Conservation (phyloP, 37 sponge, comb jelly and placozoan species). For the Lycopodina hypogea region DNA sequence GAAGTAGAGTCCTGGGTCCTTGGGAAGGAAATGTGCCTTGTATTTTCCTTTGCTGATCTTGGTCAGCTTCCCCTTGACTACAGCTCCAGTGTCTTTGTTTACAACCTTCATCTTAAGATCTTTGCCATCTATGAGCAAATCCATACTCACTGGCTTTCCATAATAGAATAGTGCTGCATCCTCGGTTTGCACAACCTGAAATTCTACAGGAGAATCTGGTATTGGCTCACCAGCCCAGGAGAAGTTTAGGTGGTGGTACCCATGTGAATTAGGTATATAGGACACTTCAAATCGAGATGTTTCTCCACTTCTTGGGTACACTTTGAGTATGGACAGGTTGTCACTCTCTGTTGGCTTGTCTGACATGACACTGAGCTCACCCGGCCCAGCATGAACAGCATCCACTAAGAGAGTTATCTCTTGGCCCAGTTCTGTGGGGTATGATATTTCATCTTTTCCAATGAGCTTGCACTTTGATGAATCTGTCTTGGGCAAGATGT, state of each 20-base stretch:
- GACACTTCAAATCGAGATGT: constrained; percentile 1
- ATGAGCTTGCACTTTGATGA: constrained; percentile 38
- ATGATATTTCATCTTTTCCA: constrained; percentile 20
- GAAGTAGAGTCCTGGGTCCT: constrained; percentile 48
- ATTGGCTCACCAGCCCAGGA: constrained; percentile 42
- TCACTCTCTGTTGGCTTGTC: constrained; percentile 27
- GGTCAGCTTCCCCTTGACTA: constrained; percentile 50
- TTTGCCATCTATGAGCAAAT: constrained; percentile 14
- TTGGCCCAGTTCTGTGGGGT: constrained; percentile 21
- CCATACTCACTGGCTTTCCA: constrained; percentile 50
- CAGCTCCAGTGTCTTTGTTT: constrained; percentile 16
- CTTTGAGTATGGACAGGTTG: constrained; percentile 5
- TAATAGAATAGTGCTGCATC: constrained; percentile 6
- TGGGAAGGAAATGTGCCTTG: constrained; percentile 44
- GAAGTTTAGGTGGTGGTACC: constrained; percentile 42
- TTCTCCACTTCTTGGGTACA: neutral
- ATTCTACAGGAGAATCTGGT: constrained; percentile 47
- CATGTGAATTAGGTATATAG: constrained; percentile 32
- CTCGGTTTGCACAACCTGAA: constrained; percentile 1
- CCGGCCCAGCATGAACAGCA: constrained; percentile 64
- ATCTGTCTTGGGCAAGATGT: constrained; percentile 35
- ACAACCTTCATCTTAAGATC: constrained; percentile 51
- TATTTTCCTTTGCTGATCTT: constrained; percentile 49
- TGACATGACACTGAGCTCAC: constrained; percentile 56
- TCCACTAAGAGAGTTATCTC: constrained; percentile 55